These are phyloP conservation scores for Potorous gilbertii DNA, from an alignment of 2,797 vertebrate species.

Conservation along the genomic window DNA sequence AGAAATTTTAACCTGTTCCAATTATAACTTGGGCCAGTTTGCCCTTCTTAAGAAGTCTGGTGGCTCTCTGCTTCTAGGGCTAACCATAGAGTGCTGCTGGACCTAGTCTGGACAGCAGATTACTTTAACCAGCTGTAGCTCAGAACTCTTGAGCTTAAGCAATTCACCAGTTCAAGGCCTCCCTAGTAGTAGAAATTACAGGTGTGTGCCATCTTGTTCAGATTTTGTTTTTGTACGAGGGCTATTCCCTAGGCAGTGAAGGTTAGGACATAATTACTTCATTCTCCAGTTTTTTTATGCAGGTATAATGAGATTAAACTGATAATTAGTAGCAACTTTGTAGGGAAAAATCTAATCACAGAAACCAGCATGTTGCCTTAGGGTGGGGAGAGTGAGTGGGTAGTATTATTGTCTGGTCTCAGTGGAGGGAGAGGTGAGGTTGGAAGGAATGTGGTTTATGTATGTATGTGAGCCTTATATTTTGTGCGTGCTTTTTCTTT, in stretches of 20 bases:
- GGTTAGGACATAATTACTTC: background rate
- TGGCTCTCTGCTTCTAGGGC: background rate
- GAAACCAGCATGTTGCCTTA: background rate
- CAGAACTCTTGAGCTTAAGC: background rate
- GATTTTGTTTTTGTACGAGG: background rate
- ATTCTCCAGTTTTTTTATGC: background rate
- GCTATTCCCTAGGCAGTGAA: background rate
- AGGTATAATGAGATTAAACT: background rate
- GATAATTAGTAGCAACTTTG: background rate
- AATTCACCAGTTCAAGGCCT: background rate
- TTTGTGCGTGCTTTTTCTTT: background rate
- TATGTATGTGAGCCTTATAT: background rate
- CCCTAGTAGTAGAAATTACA: background rate
- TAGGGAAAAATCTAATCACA: background rate
- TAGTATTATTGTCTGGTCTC: background rate
- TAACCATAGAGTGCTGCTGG: background rate
- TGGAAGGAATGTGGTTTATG: too few relatives aligned
- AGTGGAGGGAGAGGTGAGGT: fast-evolving
- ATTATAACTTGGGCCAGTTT: background rate
- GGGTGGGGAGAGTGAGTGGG: background rate
- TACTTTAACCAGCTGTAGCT: background rate
- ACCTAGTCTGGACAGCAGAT: background rate
- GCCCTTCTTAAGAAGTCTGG: background rate
- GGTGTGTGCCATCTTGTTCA: background rate
- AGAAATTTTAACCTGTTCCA: background rate